Evolutionary conservation across 2,888 invertebrate species (phyloP), one percentile per base, ranked within the genome.

Genomic region (Sericinus montela): DNA sequence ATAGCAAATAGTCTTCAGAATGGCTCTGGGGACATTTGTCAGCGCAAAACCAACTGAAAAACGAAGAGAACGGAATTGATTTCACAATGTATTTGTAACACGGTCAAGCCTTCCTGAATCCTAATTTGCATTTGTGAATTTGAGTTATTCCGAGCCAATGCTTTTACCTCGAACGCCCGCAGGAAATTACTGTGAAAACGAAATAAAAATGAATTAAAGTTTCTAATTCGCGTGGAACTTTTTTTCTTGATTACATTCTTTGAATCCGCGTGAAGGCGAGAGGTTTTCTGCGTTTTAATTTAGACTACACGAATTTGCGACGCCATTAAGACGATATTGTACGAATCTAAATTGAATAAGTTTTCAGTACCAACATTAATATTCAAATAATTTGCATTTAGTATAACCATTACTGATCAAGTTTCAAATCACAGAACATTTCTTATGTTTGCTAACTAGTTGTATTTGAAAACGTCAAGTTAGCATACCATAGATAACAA

Each of bases 241-340:
- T 48, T 43, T 48, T 9, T 38, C 34, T 43, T 48, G 43, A 48
- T 48, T 48, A 48, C 48, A 23, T 43, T 48, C 43, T 25, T 42
- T 15, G 37, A 48, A 48, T 43, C 34, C 45, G 39, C 39, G n/a
- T n/a, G 30, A n/a, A 47, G 19, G 10, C 19, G 4, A n/a, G 23
- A 37, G 19, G 15, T 30, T 46, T 36, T 19, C 28, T 25, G 3
- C 11, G 46, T 15, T 34, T 16, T 29, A 41, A 48, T 36, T 38
- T 32, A 8, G 11, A 15, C 37, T 30, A 14, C 48, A 43, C 32
- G 23, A 48, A 43, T 43, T 37, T 34, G 7, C n/a, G 32, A 30
- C n/a, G n/a, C n/a, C 42, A 48, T 48, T 48, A 48, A 37, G 37
- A 42, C 29, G 23, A 42, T 48, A 48, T 43, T 48, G 48, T 48